Evolutionary conservation across 2,113 vertebrate genomes (phyloP).

Genomic region (Rhadina sibilatrix): DNA sequence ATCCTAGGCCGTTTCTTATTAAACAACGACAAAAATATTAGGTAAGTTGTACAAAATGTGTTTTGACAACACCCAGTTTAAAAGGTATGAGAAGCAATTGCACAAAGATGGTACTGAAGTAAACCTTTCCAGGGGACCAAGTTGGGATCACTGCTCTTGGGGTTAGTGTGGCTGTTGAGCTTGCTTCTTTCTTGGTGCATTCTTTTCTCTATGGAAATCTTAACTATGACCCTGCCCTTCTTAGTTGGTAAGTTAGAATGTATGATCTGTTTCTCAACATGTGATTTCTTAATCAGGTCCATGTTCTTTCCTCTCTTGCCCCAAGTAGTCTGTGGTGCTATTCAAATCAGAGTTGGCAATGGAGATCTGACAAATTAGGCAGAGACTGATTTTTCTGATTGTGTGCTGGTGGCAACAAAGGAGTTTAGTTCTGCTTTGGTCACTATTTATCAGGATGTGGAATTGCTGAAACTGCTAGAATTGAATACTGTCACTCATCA

Average conservation of each 20-base stretch:
- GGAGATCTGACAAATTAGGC: neutral
- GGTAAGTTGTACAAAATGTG: slow-evolving; percentile 69
- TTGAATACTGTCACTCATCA: neutral
- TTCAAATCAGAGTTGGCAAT: neutral
- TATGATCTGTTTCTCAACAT: neutral
- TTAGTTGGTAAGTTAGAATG: neutral
- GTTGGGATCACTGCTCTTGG: neutral
- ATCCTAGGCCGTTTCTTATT: slow-evolving; percentile 97
- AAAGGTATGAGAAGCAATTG: neutral
- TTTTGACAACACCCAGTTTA: neutral
- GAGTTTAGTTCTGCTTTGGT: neutral
- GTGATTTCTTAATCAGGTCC: neutral
- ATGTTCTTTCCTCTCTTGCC: neutral
- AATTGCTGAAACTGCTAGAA: neutral
- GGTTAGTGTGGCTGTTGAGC: neutral
- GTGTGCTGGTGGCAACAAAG: neutral
- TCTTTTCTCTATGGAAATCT: neutral
- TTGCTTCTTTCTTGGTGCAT: neutral
- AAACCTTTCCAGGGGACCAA: neutral
- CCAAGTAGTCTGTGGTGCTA: neutral
- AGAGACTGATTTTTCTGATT: neutral
- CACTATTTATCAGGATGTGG: neutral
- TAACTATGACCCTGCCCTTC: neutral
- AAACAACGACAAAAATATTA: slow-evolving; percentile 99
- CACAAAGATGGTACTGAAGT: neutral